Evolutionary conservation across 2,113 vertebrate species (phyloP), one percentile per base, ranked within the genome.

Genomic region (Nesogale talazaci): DNA sequence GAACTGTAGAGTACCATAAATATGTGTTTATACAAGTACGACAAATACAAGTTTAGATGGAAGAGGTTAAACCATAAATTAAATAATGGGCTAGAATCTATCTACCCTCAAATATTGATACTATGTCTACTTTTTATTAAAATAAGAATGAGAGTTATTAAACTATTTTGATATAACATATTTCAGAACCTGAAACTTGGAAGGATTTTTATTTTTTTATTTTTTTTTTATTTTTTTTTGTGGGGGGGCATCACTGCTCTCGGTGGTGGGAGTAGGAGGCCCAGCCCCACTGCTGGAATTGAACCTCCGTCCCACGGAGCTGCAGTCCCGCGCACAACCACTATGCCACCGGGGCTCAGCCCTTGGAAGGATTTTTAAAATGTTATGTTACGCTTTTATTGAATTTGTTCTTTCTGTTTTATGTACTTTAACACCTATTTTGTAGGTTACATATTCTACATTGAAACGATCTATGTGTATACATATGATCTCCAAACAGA

Each of bases 321-420:
- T n/a, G n/a, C n/a, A n/a, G n/a, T n/a, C n/a, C n/a, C n/a, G n/a
- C n/a, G n/a, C n/a, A n/a, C n/a, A n/a, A n/a, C n/a, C n/a, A n/a
- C n/a, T n/a, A n/a, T n/a, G n/a, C n/a, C n/a, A n/a, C n/a, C n/a
- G n/a, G n/a, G n/a, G n/a, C n/a, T n/a, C n/a, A n/a, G n/a, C n/a
- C n/a, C n/a, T n/a, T n/a, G n/a, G n/a, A n/a, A n/a, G n/a, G n/a
- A n/a, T n/a, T 76, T 86, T 91, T 88, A 83, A 80, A 29, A 91
- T 94, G 83, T 89, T 96, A 80, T 80, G 75, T 88, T 83, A 95
- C 38, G 86, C n/a, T 91, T 95, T 92, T 75, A 90, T 95, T 92
- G 57, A 92, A 92, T 87, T 93, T 89, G 20, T 11, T 92, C 52
- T 90, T 72, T 96, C 52, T 92, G 25, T 94, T 96, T 94, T 89